Evolutionary conservation across 2,113 vertebrate species (phyloP), one percentile per base, ranked within the genome.

Genomic region (Vimba vimba): DNA sequence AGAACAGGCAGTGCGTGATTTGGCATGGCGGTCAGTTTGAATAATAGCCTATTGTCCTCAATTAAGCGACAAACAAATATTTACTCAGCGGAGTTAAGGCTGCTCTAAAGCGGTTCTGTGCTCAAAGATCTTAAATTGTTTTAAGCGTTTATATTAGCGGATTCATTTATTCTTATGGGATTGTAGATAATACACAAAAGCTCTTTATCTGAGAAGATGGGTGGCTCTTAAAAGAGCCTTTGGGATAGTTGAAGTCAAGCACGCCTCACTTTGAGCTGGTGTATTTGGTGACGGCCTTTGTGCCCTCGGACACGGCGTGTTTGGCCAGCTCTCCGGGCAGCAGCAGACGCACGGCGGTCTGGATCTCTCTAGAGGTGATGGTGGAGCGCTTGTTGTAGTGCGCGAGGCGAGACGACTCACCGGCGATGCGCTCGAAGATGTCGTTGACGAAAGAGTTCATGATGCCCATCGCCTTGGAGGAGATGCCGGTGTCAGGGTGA

Each of bases 361-460:
- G 96, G 90, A 96, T 96, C 94, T 97, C 96, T 86, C 94, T 87
- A 2, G 94, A 96, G 0, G 93, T 78, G 89, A 95, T 95, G 85
- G 94, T 94, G 19, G 94, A 88, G 0, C 94, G 89, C 25, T 93
- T 90, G 13, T 92, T 93, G 79, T 93, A 95, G 62, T 95, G 96
- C 69, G 95, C 91, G 75, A 92, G 4, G 77, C 94, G 21, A 0
- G 86, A 86, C 0, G 91, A 45, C 60, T 93, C 92, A 0, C 88
- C 86, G 8, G 88, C 91, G 39, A 93, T 92, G 9, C 92, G 91
- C 89, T 93, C 93, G 7, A 93, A 94, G 74, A 94, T 83, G 30
- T 95, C 95, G 30, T 95, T 95, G 2, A 95, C 94, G 13, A 95
- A 96, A 0, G 94, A 95, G 68, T 95, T 96, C 94, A 96, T 95